phyloP scores from a whole-genome alignment of 2,888 invertebrate genomes.

The Ophioninae sp. region DNA sequence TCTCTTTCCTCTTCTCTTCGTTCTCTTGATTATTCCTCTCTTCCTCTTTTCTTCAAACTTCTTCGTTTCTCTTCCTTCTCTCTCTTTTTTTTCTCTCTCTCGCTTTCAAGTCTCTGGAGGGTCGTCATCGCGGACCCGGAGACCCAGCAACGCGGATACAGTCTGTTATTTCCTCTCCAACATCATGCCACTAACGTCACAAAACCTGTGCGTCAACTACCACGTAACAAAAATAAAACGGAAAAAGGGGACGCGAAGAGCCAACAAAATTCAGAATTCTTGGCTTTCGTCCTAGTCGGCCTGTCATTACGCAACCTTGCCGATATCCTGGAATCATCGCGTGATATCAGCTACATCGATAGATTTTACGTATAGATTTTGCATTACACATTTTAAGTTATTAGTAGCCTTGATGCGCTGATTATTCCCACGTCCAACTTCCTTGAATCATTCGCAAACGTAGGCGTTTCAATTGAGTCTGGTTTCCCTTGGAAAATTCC shows the following conservation, averaged over 20 bases:
- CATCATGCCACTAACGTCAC: conserved; percentile 36
- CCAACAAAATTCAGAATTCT: conserved; percentile 50
- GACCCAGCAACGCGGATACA: conserved; percentile 58
- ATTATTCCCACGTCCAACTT: too few relatives aligned
- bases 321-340: not conserved
- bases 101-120: conserved; percentile 31
- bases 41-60: conserved; percentile 19
- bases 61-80: conserved; percentile 21
- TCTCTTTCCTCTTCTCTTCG: conserved; percentile 57
- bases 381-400: too few relatives aligned
- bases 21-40: conserved; percentile 30
- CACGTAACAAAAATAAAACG: conserved; percentile 47
- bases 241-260: conserved; percentile 17
- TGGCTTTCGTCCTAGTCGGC: conserved; percentile 49
- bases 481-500: too few relatives aligned
- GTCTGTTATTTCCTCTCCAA: conserved; percentile 33
- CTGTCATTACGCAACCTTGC: conserved; percentile 46
- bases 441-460: too few relatives aligned
- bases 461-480: too few relatives aligned
- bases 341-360: conserved; percentile 28
- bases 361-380: not conserved
- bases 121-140: conserved; percentile 49
- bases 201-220: conserved; percentile 56
- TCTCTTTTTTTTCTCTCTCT: conserved; percentile 27
- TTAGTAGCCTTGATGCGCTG: not conserved